Conservation (phyloP, 2,113 vertebrate genomes). For the Osmerus eperlanus region DNA sequence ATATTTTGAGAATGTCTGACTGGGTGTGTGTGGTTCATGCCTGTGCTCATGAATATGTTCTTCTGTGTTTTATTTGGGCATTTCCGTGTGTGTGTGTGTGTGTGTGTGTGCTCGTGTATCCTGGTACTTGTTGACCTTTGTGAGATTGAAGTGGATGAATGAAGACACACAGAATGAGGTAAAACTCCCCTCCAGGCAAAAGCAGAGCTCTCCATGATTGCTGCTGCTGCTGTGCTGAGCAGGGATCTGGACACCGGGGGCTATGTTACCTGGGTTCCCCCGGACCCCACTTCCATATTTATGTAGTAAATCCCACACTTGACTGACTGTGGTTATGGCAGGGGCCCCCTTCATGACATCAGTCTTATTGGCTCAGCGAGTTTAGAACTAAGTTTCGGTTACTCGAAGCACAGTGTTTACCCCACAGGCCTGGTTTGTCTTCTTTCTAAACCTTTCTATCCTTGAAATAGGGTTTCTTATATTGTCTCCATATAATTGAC, state of each 20-base stretch:
- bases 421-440: slow-evolving; percentile 34
- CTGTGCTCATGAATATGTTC: neutral
- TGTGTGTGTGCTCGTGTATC: neutral
- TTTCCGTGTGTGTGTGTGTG: neutral
- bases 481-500: neutral
- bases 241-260: slow-evolving; percentile 42
- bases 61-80: neutral
- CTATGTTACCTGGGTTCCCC: slow-evolving; percentile 30
- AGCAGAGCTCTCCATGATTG: slow-evolving; percentile 55
- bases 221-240: slow-evolving; percentile 33
- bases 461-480: slow-evolving; percentile 13
- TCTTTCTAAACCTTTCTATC: neutral
- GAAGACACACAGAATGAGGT: slow-evolving; percentile 38
- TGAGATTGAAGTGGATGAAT: slow-evolving; percentile 29
- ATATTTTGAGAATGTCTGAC: slow-evolving; percentile 2
- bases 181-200: slow-evolving; percentile 39
- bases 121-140: slow-evolving; percentile 30
- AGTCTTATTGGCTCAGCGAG: slow-evolving; percentile 38
- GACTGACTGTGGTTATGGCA: slow-evolving; percentile 26
- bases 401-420: slow-evolving; percentile 37
- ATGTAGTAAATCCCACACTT: slow-evolving; percentile 28
- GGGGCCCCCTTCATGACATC: slow-evolving; percentile 32
- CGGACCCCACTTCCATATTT: slow-evolving; percentile 49
- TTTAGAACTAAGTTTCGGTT: slow-evolving; percentile 48
- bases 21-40: slow-evolving; percentile 12